Percentiles rank a stretch among this genome's conserved stretches.
Evolutionary conservation across 2,888 invertebrate genomes (phyloP).

Genomic region (Tiliacea aurago): DNA sequence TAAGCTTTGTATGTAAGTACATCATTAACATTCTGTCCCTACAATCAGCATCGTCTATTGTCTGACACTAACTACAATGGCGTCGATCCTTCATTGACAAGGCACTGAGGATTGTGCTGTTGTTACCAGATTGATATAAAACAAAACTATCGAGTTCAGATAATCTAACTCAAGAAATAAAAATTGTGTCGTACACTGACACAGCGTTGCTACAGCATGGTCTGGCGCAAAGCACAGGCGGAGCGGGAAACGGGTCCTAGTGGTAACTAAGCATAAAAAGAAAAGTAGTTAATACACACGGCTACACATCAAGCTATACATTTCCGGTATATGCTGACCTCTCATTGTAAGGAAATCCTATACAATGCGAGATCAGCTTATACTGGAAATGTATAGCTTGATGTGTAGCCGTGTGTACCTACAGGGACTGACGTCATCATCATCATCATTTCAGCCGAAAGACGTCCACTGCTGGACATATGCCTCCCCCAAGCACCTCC

Average conservation of each 20-base stretch:
- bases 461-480: no score
- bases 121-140: not conserved
- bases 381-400: no score
- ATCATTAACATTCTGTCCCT: slow-evolving; percentile 5
- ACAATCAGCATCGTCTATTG: slow-evolving; percentile 4
- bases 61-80: no score
- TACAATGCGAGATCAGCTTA: no score
- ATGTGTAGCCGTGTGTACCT: not conserved
- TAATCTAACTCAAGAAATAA: not conserved
- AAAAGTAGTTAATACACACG: not conserved
- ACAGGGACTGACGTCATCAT: not conserved
- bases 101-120: not conserved
- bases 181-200: slow-evolving; percentile 66
- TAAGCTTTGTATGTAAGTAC: slow-evolving; percentile 3
- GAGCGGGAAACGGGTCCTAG: slow-evolving; percentile 77
- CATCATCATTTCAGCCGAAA: no score
- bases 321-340: no score
- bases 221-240: slow-evolving; percentile 82
- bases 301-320: no score
- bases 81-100: not conserved
- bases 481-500: no score
- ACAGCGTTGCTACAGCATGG: slow-evolving; percentile 84
- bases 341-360: no score
- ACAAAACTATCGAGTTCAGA: not conserved
- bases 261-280: not conserved